These are phyloP conservation scores for Vultur gryphus DNA, from an alignment of 2,797 vertebrate genomes.

Conservation along the genomic window DNA sequence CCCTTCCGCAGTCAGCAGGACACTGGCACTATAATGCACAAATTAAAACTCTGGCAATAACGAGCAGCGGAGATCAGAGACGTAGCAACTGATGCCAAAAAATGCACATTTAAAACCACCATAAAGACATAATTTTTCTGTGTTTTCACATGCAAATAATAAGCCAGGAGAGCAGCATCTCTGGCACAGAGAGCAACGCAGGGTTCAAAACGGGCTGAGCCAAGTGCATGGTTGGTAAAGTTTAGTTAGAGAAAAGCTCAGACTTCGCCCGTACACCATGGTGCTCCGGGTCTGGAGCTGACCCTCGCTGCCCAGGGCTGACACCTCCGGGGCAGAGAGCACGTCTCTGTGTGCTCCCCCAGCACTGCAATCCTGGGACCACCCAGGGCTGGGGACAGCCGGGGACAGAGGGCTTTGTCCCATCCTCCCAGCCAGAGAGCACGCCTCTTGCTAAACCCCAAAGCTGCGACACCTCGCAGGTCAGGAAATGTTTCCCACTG, in stretches of 20 bases:
- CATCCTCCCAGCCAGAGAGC: not conserved
- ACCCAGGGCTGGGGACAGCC: not conserved
- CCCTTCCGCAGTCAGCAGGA: not conserved
- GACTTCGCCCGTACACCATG: rapidly evolving
- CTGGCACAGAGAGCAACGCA: not conserved
- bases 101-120: not conserved
- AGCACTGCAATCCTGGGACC: rapidly evolving
- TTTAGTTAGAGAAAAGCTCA: not conserved
- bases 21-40: not conserved
- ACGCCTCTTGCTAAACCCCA: rapidly evolving
- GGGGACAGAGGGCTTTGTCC: not conserved
- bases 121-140: not conserved
- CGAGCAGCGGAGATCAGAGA: not conserved
- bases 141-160: not conserved
- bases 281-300: rapidly evolving
- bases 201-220: not conserved
- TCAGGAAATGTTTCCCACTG: not conserved
- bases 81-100: not conserved
- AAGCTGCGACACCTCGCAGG: not conserved
- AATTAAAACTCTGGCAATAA: not conserved
- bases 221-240: rapidly evolving
- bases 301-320: not conserved
- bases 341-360: not conserved
- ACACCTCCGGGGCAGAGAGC: no score
- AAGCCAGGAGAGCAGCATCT: not conserved